phyloP scores from a whole-genome alignment of 1,140 invertebrate genomes.

The Zaprionus vittiger region DNA sequence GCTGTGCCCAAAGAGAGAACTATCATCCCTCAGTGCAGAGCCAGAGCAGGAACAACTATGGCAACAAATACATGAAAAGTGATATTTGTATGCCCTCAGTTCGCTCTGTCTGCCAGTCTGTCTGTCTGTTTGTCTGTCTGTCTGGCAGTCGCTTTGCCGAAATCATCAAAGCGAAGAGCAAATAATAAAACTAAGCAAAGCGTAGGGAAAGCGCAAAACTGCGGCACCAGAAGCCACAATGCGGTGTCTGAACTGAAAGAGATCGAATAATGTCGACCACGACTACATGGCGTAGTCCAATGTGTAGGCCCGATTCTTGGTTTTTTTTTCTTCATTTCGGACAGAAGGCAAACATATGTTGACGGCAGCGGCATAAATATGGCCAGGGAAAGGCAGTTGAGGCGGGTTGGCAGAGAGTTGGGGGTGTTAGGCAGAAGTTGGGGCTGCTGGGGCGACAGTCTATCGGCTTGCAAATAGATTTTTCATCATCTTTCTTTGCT shows the following conservation, averaged over 20 bases:
- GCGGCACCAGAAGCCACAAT: conserved; percentile 50
- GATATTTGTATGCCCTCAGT: conserved; percentile 66
- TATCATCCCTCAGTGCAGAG: conserved; percentile 45
- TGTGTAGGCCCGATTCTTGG: conserved; percentile 12
- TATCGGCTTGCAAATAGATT: conserved; percentile 69
- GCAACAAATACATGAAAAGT: conserved; percentile 31
- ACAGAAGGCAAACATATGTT: conserved; percentile 61
- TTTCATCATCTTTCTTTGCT: conserved; percentile 71
- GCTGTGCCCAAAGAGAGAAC: conserved; percentile 37
- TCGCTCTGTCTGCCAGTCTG: conserved; percentile 32
- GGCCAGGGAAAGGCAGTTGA: conserved; percentile 22
- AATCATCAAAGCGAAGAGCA: conserved; percentile 52
- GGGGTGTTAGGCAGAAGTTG: neutral
- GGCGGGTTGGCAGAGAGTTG: neutral
- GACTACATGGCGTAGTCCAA: conserved; percentile 1
- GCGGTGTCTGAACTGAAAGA: conserved; percentile 35
- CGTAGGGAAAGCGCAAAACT: conserved; percentile 53
- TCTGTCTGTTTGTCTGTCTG: neutral
- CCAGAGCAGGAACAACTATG: neutral
- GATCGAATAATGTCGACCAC: conserved; percentile 58
- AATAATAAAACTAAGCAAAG: conserved; percentile 72
- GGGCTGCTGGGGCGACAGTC: neutral
- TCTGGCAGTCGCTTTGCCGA: conserved; percentile 37
- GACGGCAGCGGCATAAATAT: conserved; percentile 45
- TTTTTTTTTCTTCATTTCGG: neutral